Evolutionary conservation across 2,888 invertebrate genomes (phyloP).

Genomic region (Bombylius discolor): DNA sequence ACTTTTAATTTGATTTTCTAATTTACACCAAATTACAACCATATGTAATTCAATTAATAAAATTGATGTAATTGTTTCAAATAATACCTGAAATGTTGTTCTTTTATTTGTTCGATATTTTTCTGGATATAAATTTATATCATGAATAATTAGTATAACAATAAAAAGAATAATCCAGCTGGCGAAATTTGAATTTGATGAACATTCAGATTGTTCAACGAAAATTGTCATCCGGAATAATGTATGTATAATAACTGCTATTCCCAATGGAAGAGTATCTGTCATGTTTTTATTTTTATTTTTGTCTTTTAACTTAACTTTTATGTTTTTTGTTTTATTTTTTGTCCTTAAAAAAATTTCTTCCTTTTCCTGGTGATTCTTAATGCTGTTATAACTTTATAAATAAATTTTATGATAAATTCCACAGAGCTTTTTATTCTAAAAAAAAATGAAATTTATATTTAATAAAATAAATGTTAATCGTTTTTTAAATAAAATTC

Average conservation of each 20-base stretch:
- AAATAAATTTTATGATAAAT: too few species aligned
- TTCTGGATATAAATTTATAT: conserved; percentile 8
- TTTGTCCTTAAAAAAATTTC: too few species aligned
- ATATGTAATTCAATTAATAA: conserved; percentile 11
- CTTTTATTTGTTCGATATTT: conserved; percentile 4
- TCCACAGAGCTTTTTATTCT: too few species aligned
- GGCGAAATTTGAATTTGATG: conserved; percentile 4
- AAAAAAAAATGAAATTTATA: too few species aligned
- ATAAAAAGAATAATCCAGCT: conserved; percentile 8
- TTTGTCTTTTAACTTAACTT: too few species aligned
- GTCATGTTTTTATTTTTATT: not conserved
- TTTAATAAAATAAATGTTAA: too few species aligned
- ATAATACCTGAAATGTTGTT: conserved; percentile 3
- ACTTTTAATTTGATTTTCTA: conserved; percentile 9
- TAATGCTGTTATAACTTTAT: too few species aligned
- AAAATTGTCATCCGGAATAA: not conserved
- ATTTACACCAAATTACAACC: conserved; percentile 10
- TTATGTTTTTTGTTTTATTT: too few species aligned
- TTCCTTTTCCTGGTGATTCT: too few species aligned
- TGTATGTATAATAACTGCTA: conserved; percentile 8
- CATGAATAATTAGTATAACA: conserved; percentile 5
- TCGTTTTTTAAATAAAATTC: too few species aligned
- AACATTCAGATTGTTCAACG: not conserved
- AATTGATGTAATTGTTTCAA: conserved; percentile 9
- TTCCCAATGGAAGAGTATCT: not conserved